Percentiles rank a stretch among this genome's conserved stretches.
Evolutionary conservation across 2,113 vertebrate genomes (phyloP).

Genomic region (Uropsilus gracilis): DNA sequence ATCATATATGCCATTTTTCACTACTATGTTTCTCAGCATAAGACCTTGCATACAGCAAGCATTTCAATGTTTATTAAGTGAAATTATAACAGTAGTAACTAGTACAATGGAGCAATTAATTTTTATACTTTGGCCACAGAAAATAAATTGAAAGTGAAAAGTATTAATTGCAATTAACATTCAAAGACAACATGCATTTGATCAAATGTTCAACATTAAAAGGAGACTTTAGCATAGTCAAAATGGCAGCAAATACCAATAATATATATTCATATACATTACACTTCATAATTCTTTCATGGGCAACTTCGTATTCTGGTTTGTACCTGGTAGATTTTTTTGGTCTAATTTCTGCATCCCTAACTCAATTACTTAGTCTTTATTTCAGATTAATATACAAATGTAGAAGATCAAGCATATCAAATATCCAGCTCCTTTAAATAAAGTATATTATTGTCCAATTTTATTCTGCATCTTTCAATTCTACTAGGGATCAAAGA

Average conservation of each 20-base stretch:
- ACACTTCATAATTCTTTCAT: background rate
- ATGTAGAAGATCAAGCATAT: background rate
- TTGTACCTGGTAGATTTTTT: background rate
- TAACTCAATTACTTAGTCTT: background rate
- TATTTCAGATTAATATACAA: background rate
- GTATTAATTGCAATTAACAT: background rate
- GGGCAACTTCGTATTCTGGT: background rate
- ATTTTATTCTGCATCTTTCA: background rate
- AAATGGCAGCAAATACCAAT: background rate
- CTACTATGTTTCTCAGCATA: background rate
- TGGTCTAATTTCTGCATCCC: background rate
- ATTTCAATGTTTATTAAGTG: constrained; percentile 19
- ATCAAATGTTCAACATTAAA: background rate
- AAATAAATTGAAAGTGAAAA: background rate
- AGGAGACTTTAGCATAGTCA: background rate
- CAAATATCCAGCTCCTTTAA: background rate
- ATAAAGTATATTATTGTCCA: background rate
- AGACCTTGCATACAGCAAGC: background rate
- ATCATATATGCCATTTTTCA: background rate
- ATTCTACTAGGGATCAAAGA: background rate
- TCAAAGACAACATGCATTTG: background rate
- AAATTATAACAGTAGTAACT: constrained; percentile 9
- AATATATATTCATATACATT: background rate
- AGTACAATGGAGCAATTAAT: background rate
- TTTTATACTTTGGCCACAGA: background rate